Conservation (phyloP, 2,113 vertebrate genomes). For the Psittacara wagleri region DNA sequence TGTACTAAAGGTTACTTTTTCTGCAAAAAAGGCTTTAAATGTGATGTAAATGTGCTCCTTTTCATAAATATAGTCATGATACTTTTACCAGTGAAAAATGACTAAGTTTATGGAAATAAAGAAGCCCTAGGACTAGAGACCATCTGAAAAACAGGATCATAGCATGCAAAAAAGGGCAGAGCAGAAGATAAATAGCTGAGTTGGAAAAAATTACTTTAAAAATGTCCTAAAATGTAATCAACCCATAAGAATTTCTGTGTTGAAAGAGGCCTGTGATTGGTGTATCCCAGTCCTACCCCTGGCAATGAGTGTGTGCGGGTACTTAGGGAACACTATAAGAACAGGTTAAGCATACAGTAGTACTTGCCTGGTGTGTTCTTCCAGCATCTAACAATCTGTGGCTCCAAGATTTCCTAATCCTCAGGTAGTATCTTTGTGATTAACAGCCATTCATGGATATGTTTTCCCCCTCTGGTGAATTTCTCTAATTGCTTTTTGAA, state of each 20-base stretch:
- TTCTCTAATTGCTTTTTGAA: slow-evolving; percentile 62
- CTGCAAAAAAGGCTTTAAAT: not conserved
- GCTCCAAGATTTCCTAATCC: slow-evolving; percentile 26
- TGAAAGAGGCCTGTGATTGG: not conserved
- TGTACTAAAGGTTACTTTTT: not conserved
- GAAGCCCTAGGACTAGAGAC: not conserved
- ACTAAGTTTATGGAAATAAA: not conserved
- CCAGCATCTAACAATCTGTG: not conserved
- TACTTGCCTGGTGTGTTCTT: not conserved
- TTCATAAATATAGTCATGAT: not conserved
- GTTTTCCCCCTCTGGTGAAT: not conserved
- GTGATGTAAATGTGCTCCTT: not conserved
- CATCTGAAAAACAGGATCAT: not conserved
- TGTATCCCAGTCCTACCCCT: not conserved
- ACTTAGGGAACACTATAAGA: not conserved
- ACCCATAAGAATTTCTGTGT: not conserved
- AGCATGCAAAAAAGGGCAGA: not conserved
- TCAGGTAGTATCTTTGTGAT: slow-evolving; percentile 44
- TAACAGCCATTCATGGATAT: not conserved
- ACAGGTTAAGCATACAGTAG: not conserved
- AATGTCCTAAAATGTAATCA: not conserved
- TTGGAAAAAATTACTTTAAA: not conserved
- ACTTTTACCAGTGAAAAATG: not conserved
- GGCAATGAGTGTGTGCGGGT: not conserved
- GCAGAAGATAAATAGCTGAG: not conserved